Evolutionary conservation across 2,888 invertebrate species (phyloP).

Genomic region (Drosophila merina): DNA sequence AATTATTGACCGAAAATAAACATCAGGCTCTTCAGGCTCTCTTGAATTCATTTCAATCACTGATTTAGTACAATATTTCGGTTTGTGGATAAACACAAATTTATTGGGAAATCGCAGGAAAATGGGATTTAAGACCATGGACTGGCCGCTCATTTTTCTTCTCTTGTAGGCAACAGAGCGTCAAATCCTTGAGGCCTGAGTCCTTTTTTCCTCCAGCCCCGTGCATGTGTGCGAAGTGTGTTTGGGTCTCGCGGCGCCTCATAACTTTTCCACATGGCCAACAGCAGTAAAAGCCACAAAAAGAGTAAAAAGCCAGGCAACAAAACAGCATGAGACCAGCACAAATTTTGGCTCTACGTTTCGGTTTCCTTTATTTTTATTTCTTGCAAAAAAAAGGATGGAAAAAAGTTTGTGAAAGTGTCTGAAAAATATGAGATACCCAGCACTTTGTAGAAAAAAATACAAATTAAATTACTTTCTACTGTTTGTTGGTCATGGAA

Average conservation of each 20-base stretch:
- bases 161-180: conserved; percentile 22
- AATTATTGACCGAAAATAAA: conserved; percentile 1
- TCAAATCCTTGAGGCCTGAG: conserved; percentile 29
- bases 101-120: conserved; percentile 1
- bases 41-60: background rate
- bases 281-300: conserved; percentile 8
- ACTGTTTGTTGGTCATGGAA: background rate
- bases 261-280: conserved; percentile 57
- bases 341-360: conserved; percentile 5
- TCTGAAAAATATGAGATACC: background rate
- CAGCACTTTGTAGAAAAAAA: background rate
- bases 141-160: conserved; percentile 5
- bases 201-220: background rate
- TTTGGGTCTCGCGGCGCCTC: conserved; percentile 53
- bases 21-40: background rate
- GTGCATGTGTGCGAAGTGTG: conserved; percentile 2
- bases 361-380: background rate
- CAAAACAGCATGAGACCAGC: conserved; percentile 12
- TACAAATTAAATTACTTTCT: background rate
- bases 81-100: background rate
- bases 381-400: conserved; percentile 4
- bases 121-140: conserved; percentile 5
- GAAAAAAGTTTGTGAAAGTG: conserved; percentile 1
- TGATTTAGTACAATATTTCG: background rate
- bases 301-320: conserved; percentile 2